Base-by-base conservation (phyloP, 2,113 vertebrate genomes). In the Campylorhamphus procurvoides region DNA sequence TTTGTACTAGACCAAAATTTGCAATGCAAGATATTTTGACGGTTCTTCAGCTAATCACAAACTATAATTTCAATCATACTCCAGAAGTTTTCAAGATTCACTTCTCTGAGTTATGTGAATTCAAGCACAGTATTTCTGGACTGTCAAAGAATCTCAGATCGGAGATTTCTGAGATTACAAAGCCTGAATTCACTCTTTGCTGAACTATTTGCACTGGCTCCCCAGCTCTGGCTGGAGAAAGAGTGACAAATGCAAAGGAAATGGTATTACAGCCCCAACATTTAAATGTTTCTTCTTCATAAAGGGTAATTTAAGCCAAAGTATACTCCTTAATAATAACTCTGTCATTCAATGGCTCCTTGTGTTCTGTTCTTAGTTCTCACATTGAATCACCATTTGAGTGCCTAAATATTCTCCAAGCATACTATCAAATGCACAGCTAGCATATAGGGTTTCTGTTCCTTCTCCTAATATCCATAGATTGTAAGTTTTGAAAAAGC, bases 231-330 rank as follows among this genome's bases (percentile, higher is more conserved):
- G 20, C 52, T 94, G 47, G 28, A 86, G 37, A 74, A 88, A 80
- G 24, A 84, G 29, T 40, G 35, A 72, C 73, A 93, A 49, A 31
- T 80, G 44, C 58, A 85, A 89, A 40, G n/a, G 76, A 93, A 92
- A 89, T 60, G 17, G 18, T 59, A 56, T 31, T 42, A 87, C n/a
- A 78, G 69, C 37, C 42, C 42, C 24, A 92, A 84, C 3, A 72
- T 75, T 60, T 84, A 67, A 72, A 78, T 42, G 18, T 56, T 89
- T 67, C 44, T 81, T 84, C 93, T 92, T 91, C 72, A 87, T 44
- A 91, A 87, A 92, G 37, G 37, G 39, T 53, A 90, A 89, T 84
- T 89, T 52, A 93, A 94, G 71, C 9, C 22, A 28, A 93, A 84
- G 29, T 82, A 52, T 84, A 81, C 68, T 67, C 11, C 73, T 95